A percentile compares a stretch with the other conserved stretches of the same genome.
Evolutionary conservation across 2,888 invertebrate genomes (phyloP).

Genomic region (Chesias legatella): DNA sequence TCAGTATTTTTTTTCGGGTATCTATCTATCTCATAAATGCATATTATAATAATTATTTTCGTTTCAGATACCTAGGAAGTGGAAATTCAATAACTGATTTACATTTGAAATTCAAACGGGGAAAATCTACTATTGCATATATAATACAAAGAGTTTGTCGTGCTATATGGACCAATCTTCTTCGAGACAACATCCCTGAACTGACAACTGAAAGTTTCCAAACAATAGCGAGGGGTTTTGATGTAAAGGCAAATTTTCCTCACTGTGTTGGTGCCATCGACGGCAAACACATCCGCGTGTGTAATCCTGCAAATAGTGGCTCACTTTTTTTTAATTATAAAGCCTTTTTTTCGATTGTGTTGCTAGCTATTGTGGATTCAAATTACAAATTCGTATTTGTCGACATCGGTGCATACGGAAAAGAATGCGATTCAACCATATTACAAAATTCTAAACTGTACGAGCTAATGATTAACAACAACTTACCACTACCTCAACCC

Average conservation of each 20-base stretch:
- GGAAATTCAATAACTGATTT: constrained; percentile 32
- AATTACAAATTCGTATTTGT: constrained; percentile 20
- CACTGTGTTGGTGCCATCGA: background rate
- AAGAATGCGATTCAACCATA: too few relatives aligned
- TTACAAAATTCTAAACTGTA: too few relatives aligned
- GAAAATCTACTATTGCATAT: constrained; percentile 21
- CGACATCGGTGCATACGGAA: constrained; percentile 7
- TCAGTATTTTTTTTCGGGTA: constrained; percentile 17
- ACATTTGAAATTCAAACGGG: constrained; percentile 30
- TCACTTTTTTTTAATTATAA: constrained; percentile 19
- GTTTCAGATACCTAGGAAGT: constrained; percentile 29
- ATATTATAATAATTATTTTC: too few relatives aligned
- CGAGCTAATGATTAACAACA: too few relatives aligned
- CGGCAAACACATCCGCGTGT: too few relatives aligned
- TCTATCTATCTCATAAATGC: too few relatives aligned
- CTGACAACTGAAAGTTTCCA: constrained; percentile 7
- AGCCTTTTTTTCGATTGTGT: too few relatives aligned
- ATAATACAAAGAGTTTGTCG: constrained; percentile 18
- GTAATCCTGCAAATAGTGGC: constrained; percentile 19
- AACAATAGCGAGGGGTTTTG: constrained; percentile 4
- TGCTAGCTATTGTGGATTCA: constrained; percentile 21
- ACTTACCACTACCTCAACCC: too few relatives aligned
- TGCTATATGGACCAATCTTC: constrained; percentile 13
- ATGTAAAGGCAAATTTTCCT: background rate
- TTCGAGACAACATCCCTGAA: constrained; percentile 13